Base-by-base conservation (phyloP, 1,140 invertebrate species). In the Drosophila lacteicornis region DNA sequence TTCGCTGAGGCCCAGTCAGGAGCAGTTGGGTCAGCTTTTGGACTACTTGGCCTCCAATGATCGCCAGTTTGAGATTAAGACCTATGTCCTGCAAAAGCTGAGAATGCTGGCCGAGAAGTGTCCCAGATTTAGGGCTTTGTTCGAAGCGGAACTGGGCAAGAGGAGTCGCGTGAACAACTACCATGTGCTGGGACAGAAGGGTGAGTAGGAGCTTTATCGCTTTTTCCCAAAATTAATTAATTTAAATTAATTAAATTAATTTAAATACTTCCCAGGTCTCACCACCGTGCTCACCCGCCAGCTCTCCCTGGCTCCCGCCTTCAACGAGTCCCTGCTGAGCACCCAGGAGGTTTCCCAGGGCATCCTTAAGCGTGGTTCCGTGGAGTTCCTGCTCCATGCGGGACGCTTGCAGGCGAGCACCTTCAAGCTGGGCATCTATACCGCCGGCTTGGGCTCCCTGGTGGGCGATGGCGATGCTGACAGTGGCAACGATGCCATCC, bases 391-490 rank as follows among this genome's bases (percentile, higher is more conserved):
- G 25, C 59, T 97, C 5, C 93, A 95, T 33, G 94, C 94, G 12
- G 86, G 94, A 0, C 90, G 93, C 0, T 81, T 94, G 3, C 82
- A 94, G 38, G 85, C 95, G 33, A 94, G 94, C 73, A 85, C 93
- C 62, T 94, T 94, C 38, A 94, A 94, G 95, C 93, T 98, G 75
- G 97, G 96, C 22, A 92, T 98, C 1, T 98, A 97, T 93, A 96
- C 97, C 25, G 95, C 95, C 42, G 97, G 97, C 3, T 92, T 98
- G 13, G 94, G 94, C 8, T 95, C 94, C 36, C 94, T 97, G 65
- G 93, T 95, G 22, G 95, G 95, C 2, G 88, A 87, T 50, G 93
- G 94, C 13, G 93, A 95, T 27, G 95, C 94, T 2, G 43, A 22
- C 0, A 94, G 94, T 15, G 88, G 80, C 19, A 79, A 84, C 1